phyloP scores from a whole-genome alignment of 2,888 invertebrate species.

The Xestia xanthographa region DNA sequence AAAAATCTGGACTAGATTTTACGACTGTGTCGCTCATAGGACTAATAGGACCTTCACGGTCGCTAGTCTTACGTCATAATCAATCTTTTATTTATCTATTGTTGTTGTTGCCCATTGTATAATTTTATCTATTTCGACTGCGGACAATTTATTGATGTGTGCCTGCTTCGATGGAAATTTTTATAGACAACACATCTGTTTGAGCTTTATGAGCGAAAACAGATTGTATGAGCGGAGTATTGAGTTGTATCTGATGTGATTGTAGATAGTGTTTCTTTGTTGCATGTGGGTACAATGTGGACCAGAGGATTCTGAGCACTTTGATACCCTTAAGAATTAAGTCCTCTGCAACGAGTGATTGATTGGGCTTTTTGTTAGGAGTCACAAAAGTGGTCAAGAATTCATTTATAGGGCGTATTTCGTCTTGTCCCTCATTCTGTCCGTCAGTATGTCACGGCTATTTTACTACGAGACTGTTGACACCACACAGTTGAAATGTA shows the following conservation, averaged over 20 bases:
- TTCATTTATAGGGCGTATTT: background rate
- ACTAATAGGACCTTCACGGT: conserved; percentile 21
- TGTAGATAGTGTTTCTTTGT: background rate
- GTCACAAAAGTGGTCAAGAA: background rate
- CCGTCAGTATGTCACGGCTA: no score
- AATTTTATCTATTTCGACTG: conserved; percentile 36
- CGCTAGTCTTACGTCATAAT: conserved; percentile 30
- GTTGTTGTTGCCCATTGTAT: conserved; percentile 29
- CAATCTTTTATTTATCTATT: conserved; percentile 26
- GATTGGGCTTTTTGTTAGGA: background rate
- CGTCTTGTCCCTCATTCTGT: no score
- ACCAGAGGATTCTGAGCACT: background rate
- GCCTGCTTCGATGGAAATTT: conserved; percentile 32
- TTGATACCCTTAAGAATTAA: background rate
- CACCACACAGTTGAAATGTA: no score
- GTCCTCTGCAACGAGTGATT: background rate
- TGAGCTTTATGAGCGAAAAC: conserved; percentile 31
- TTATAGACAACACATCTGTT: conserved; percentile 31
- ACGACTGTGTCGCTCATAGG: conserved; percentile 4
- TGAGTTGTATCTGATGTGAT: background rate
- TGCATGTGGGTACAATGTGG: background rate
- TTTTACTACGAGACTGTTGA: no score
- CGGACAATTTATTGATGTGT: conserved; percentile 28
- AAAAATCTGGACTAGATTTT: background rate
- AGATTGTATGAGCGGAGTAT: conserved; percentile 11